Evolutionary conservation across 2,113 vertebrate species (phyloP).

Genomic region (Atherinomorus stipes): DNA sequence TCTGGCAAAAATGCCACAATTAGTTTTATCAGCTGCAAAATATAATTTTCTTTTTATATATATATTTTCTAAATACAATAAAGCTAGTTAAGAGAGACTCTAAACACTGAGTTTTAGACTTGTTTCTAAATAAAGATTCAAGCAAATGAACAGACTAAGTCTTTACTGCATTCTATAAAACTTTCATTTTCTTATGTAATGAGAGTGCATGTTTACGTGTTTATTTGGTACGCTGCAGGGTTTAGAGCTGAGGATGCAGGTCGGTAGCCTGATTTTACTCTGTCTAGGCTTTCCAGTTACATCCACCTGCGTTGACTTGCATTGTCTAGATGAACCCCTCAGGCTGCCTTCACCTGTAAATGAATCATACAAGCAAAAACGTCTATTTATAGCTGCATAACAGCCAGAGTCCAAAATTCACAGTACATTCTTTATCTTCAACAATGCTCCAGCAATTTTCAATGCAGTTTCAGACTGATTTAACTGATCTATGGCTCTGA

Average conservation of each 20-base stretch:
- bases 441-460: conserved; percentile 1
- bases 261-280: conserved; percentile 82
- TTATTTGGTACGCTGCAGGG: conserved; percentile 78
- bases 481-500: neutral
- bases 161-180: neutral
- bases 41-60: too few relatives aligned
- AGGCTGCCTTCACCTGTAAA: conserved; percentile 47
- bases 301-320: conserved; percentile 71
- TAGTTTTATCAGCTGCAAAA: too few relatives aligned
- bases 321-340: neutral
- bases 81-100: neutral
- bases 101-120: too few relatives aligned
- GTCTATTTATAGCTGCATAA: neutral
- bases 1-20: too few relatives aligned
- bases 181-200: neutral
- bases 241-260: conserved; percentile 78
- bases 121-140: neutral
- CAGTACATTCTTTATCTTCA: neutral
- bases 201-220: conserved; percentile 75
- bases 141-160: neutral
- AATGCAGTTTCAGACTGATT: conserved; percentile 19
- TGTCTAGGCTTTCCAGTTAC: conserved; percentile 82
- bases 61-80: too few relatives aligned
- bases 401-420: neutral
- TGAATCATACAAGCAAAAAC: conserved; percentile 2